Conservation (phyloP, 2,113 vertebrate species). For the Crotalus horridus region DNA sequence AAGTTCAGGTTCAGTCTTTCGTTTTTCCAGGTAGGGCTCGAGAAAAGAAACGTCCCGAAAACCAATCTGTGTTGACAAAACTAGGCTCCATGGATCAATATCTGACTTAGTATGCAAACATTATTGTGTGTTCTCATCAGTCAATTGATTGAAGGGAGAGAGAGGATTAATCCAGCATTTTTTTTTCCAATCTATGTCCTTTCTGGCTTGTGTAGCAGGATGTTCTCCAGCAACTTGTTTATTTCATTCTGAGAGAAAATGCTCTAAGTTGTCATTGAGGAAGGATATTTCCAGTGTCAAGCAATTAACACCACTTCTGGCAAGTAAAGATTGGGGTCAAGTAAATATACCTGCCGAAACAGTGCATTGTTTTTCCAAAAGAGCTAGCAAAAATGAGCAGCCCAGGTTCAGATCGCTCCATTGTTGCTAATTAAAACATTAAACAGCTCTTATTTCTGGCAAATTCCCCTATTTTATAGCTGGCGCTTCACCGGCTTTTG, state of each 20-base stretch:
- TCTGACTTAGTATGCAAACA: not conserved
- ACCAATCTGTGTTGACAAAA: not conserved
- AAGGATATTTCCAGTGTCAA: conserved; percentile 3
- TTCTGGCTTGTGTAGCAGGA: not conserved
- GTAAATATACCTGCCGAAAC: conserved; percentile 27
- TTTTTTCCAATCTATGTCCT: not conserved
- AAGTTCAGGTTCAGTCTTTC: not conserved
- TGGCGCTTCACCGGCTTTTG: not conserved
- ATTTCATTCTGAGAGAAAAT: conserved; percentile 13
- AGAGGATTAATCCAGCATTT: not conserved
- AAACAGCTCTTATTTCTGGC: not conserved
- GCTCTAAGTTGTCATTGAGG: not conserved
- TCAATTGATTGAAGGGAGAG: not conserved
- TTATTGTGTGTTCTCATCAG: not conserved
- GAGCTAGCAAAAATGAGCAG: not conserved
- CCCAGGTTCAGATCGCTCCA: not conserved
- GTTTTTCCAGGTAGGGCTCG: not conserved
- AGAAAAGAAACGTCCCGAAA: not conserved
- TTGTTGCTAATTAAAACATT: not conserved
- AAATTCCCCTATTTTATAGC: not conserved
- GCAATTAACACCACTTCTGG: conserved; percentile 12
- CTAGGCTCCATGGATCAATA: not conserved
- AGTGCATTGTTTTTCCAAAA: conserved; percentile 10
- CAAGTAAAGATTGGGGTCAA: conserved; percentile 14
- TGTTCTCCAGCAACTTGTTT: not conserved